These are phyloP conservation scores for Globicephala melas DNA, from an alignment of 2,113 vertebrate genomes.

Conservation along the genomic window DNA sequence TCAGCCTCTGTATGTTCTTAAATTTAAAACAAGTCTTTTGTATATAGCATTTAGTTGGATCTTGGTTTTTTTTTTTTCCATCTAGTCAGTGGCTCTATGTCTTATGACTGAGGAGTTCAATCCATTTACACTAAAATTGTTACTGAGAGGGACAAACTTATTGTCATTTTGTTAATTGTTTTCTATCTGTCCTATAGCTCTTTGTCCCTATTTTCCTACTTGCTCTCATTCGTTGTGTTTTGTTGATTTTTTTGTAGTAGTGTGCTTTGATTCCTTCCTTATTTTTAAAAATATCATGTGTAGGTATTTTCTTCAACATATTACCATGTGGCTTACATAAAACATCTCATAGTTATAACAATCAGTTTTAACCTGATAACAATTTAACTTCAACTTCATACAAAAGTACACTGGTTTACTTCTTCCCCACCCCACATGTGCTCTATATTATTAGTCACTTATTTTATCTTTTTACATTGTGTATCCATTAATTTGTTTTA, in stretches of 20 bases:
- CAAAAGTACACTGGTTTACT: neutral
- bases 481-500: neutral
- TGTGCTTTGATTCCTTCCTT: neutral
- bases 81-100: neutral
- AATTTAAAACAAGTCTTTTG: neutral
- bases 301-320: neutral
- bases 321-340: neutral
- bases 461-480: neutral
- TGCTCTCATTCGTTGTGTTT: neutral
- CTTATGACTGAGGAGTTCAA: neutral
- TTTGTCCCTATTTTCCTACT: neutral
- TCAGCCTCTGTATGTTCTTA: neutral
- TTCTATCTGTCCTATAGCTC: neutral
- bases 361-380: neutral
- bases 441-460: neutral
- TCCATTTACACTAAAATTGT: neutral
- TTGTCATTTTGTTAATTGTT: neutral
- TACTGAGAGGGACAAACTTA: neutral
- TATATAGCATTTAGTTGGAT: neutral
- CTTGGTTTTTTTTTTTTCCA: neutral
- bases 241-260: neutral
- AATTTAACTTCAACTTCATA: neutral
- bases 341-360: neutral
- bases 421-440: neutral
- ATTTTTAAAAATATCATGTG: neutral